Conservation (phyloP, 1,140 invertebrate species). For the Apolygus lucorum region DNA sequence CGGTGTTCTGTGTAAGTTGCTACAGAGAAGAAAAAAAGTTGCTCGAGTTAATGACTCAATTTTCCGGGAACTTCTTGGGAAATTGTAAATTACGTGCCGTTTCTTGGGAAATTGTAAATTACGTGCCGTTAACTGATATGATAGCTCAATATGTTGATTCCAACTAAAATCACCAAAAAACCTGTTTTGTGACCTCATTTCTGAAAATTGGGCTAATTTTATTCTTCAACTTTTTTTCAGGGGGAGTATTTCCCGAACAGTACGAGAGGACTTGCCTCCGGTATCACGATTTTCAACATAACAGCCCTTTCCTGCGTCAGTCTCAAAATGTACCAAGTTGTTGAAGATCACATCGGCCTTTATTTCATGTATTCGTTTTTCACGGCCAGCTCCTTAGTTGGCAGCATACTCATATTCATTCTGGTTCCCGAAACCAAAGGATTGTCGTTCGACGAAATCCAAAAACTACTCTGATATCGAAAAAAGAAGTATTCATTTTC, state of each 20-base stretch:
- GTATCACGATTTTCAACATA: conserved; percentile 27
- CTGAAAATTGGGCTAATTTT: too few species aligned
- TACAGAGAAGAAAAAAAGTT: too few species aligned
- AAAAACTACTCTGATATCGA: conserved; percentile 40
- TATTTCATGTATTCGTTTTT: conserved; percentile 74
- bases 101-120: too few species aligned
- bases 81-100: too few species aligned
- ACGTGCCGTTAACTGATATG: too few species aligned
- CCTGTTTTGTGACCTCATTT: too few species aligned
- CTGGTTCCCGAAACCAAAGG: conserved; percentile 77
- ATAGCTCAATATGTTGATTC: too few species aligned
- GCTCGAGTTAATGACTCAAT: too few species aligned
- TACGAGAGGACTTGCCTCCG: conserved; percentile 30
- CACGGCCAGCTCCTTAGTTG: conserved; percentile 53
- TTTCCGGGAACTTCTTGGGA: too few species aligned
- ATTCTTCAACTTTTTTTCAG: conserved; percentile 25
- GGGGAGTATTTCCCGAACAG: conserved; percentile 30
- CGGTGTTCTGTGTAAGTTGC: conserved; percentile 2
- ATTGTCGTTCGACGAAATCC: conserved; percentile 65
- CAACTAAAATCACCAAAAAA: too few species aligned
- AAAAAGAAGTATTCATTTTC: too few species aligned
- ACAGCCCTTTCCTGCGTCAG: conserved; percentile 47
- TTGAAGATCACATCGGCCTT: conserved; percentile 51
- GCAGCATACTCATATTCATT: conserved; percentile 47
- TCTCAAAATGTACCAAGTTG: conserved; percentile 59